A percentile compares a stretch with the other conserved stretches of the same genome.
These are phyloP conservation scores for Pristionchus japonicus DNA, from an alignment of 2,888 invertebrate genomes.

Conservation along the genomic window DNA sequence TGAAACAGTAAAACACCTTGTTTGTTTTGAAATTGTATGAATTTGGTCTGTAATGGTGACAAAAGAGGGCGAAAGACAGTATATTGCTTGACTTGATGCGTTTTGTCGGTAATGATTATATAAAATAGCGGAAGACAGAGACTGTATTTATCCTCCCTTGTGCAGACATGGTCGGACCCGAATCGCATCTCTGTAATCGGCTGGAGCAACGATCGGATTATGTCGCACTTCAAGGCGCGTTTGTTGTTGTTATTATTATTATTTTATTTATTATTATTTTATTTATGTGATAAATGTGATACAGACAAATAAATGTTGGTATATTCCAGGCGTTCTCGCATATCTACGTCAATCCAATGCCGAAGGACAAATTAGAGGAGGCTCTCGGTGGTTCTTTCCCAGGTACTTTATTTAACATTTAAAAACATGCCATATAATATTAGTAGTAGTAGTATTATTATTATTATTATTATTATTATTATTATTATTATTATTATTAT, in stretches of 20 bases:
- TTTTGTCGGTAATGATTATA: no score
- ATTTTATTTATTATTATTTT: neutral
- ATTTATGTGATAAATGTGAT: no score
- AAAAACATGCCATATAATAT: no score
- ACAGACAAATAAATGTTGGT: neutral
- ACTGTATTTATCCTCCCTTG: no score
- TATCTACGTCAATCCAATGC: neutral
- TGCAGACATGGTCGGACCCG: conserved; percentile 34
- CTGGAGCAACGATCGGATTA: conserved; percentile 41
- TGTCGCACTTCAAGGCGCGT: conserved; percentile 16
- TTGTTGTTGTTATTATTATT: no score
- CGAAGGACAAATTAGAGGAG: neutral
- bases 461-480: neutral
- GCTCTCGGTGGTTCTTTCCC: neutral
- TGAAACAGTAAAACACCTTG: no score
- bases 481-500: neutral
- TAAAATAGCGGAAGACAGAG: no score
- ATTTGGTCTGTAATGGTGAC: no score
- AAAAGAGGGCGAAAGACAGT: no score
- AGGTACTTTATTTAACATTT: no score
- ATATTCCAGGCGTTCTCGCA: neutral
- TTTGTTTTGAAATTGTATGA: neutral
- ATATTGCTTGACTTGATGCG: neutral
- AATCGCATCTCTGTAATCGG: conserved; percentile 18
- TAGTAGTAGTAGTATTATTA: no score